Base-by-base conservation (phyloP, 2,797 vertebrate genomes). In the Podarcis lilfordi region DNA sequence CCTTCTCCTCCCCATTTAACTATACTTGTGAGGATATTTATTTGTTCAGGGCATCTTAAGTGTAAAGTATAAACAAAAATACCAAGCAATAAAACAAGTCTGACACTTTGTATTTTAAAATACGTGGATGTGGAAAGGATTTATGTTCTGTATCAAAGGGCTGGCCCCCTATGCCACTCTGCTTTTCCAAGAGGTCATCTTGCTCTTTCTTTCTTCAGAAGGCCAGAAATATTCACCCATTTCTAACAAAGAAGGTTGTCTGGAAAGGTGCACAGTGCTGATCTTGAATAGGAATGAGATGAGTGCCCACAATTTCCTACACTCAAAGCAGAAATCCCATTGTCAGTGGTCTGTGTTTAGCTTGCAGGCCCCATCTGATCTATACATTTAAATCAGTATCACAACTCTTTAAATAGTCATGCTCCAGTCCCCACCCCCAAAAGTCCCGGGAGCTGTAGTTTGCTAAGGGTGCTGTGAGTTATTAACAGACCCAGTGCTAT, bases 41-140 rank as follows among this genome's bases (percentile, higher is more conserved):
- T 91, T 91, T 84, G 82, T 86, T 93, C 82, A 75, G 85, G 84
- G 13, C n/a, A 87, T 85, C 79, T 93, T 91, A 88, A 91, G 15
- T 72, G 90, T 89, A 93, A 92, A 68, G 80, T 85, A 78, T 82
- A 91, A 93, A 86, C 25, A 91, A 92, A 91, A 37, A 93, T 91
- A 13, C 40, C 89, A 80, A 90, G 74, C 64, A 71, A 84, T 91
- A 85, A 95, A 94, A 82, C 74, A 93, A 91, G 87, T 43, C 72
- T n/a, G 82, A 91, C 91, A 94, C 81, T 40, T 43, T 87, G 8
- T 4, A 45, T 92, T 89, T 93, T 91, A 92, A 93, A 88, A 35
- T 81, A 3, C 86, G 61, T 89, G n/a, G 35, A 84, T 92, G 81
- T 89, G 74, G 78, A 77, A 92, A 92, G 25, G 50, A 72, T 93